phyloP scores from a whole-genome alignment of 2,888 invertebrate genomes.

The Cyrtodaria siliqua region DNA sequence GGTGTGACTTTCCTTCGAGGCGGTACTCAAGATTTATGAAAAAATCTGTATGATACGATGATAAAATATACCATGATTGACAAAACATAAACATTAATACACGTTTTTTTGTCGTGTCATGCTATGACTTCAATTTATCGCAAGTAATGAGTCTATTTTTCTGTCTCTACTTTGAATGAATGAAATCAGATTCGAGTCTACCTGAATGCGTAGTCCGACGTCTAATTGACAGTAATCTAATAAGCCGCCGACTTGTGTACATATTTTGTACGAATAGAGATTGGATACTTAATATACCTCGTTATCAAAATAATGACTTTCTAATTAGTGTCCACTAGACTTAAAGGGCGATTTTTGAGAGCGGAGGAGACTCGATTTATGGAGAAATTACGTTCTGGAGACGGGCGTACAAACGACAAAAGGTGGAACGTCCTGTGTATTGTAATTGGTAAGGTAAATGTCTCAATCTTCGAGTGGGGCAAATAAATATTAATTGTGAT shows the following conservation, averaged over 20 bases:
- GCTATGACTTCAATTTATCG: conserved; percentile 8
- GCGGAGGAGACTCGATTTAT: conserved; percentile 5
- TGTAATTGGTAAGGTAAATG: background rate
- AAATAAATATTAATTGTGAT: conserved; percentile 1
- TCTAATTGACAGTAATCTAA: background rate
- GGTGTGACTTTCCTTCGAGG: conserved; percentile 22
- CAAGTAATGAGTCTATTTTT: conserved; percentile 6
- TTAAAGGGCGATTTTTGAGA: background rate
- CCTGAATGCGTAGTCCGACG: conserved; percentile 23
- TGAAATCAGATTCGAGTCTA: conserved; percentile 12
- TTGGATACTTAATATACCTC: no score
- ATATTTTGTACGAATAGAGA: no score
- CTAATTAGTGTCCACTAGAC: conserved; percentile 11
- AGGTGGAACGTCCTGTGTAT: background rate
- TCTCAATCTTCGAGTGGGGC: conserved; percentile 2
- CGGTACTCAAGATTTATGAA: conserved; percentile 19
- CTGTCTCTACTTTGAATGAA: conserved; percentile 8
- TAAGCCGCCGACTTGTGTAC: no score
- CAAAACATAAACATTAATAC: conserved; percentile 8
- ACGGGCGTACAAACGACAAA: background rate
- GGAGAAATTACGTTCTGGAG: conserved; percentile 11
- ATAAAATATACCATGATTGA: conserved; percentile 22
- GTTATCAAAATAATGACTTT: conserved; percentile 9
- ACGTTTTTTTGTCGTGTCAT: conserved; percentile 26
- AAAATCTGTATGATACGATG: conserved; percentile 24